Conservation (phyloP, 2,797 vertebrate genomes). For the Gymnodraco acuticeps region DNA sequence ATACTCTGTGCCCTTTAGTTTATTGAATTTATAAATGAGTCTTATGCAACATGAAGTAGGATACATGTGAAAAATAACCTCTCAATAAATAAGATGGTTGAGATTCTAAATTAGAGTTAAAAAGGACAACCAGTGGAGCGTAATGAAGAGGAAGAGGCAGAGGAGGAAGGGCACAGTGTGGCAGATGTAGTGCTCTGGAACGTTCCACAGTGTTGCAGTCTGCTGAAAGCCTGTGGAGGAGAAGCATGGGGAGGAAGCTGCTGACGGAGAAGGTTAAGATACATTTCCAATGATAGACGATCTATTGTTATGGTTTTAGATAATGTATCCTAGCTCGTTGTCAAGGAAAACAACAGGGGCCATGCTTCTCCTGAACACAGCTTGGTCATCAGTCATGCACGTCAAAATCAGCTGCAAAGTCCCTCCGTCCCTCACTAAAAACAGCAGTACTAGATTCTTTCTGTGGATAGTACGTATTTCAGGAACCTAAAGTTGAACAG, state of each 20-base stretch:
- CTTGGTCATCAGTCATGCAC: conserved; percentile 18
- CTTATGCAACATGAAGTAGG: too few species aligned
- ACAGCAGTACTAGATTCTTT: neutral
- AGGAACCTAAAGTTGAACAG: neutral
- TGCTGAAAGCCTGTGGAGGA: conserved; percentile 41
- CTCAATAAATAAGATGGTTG: too few species aligned
- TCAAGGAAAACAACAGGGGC: neutral
- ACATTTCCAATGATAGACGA: neutral
- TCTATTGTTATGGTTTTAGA: neutral
- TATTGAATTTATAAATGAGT: too few species aligned
- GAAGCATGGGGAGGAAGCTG: conserved; percentile 25
- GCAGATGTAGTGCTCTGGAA: neutral
- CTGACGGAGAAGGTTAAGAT: accelerated
- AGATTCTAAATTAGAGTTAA: neutral
- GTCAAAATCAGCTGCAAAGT: conserved; percentile 75
- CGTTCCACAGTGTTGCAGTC: conserved; percentile 50
- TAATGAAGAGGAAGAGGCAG: too few species aligned
- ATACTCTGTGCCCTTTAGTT: too few species aligned
- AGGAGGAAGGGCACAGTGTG: too few species aligned
- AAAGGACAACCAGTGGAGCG: neutral
- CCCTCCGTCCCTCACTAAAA: conserved; percentile 22
- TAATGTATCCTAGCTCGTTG: neutral
- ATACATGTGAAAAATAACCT: too few species aligned
- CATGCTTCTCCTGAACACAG: conserved; percentile 33
- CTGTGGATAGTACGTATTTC: neutral